A percentile compares a stretch with the other conserved stretches of the same genome.
These are phyloP conservation scores for Chanos chanos DNA, from an alignment of 2,797 vertebrate genomes.

Conservation along the genomic window DNA sequence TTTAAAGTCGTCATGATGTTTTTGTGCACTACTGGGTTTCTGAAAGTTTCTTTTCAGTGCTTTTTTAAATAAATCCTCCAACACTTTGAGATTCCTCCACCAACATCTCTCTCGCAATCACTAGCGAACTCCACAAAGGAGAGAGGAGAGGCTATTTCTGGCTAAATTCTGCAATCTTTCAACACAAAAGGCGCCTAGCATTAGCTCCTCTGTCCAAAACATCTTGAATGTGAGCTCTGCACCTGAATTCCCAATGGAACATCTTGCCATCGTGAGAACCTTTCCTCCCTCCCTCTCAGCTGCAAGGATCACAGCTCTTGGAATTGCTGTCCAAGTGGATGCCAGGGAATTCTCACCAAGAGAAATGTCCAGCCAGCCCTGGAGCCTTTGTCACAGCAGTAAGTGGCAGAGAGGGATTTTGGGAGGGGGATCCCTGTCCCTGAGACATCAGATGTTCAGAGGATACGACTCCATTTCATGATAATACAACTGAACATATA, in stretches of 20 bases:
- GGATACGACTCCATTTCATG: conserved; percentile 1
- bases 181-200: conserved; percentile 4
- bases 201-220: conserved; percentile 3
- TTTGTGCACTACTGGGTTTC: too few species aligned
- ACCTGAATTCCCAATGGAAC: conserved; percentile 7
- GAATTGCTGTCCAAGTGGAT: conserved; percentile 3
- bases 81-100: too few species aligned
- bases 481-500: neutral
- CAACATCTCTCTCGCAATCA: too few species aligned
- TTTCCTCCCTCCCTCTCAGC: conserved; percentile 3
- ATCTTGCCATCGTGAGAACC: neutral
- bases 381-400: conserved; percentile 13
- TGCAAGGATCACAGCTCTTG: conserved; percentile 4
- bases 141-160: conserved; percentile 6
- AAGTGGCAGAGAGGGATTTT: conserved; percentile 6
- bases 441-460: conserved; percentile 25
- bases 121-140: neutral
- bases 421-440: neutral
- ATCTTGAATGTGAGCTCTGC: conserved; percentile 8
- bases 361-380: neutral
- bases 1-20: too few species aligned
- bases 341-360: conserved; percentile 1
- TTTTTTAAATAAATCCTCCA: too few species aligned
- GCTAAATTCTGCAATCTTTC: neutral
- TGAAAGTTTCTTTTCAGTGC: too few species aligned